phyloP scores from a whole-genome alignment of 2,888 invertebrate genomes.

The Temnothorax unifasciatus region DNA sequence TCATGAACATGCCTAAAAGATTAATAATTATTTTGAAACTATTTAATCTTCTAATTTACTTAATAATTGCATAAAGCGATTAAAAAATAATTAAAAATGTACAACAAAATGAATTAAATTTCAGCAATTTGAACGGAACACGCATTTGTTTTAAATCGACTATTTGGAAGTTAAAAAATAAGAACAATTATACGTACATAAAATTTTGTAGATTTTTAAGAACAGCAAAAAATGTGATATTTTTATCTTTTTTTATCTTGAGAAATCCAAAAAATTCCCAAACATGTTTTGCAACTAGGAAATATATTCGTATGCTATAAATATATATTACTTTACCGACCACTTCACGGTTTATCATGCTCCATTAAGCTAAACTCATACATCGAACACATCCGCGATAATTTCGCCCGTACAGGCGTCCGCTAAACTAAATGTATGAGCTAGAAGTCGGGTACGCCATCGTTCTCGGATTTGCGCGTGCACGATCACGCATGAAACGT shows the following conservation, averaged over 20 bases:
- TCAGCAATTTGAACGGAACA: background rate
- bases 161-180: background rate
- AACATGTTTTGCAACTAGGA: background rate
- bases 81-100: background rate
- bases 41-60: background rate
- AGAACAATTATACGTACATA: background rate
- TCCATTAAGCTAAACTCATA: conserved; percentile 31
- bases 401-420: conserved; percentile 34
- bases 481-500: conserved; percentile 45
- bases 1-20: background rate
- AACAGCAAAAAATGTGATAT: background rate
- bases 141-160: background rate
- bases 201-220: background rate
- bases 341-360: background rate
- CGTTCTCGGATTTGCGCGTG: conserved; percentile 58
- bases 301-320: background rate
- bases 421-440: conserved; percentile 58
- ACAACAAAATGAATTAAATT: background rate
- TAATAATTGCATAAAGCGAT: background rate
- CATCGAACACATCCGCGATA: background rate
- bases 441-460: conserved; percentile 66
- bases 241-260: background rate
- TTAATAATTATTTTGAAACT: background rate
- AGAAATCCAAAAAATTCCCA: background rate
- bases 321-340: background rate